Evolutionary conservation across 2,113 vertebrate species (phyloP).

Genomic region (human): DNA sequence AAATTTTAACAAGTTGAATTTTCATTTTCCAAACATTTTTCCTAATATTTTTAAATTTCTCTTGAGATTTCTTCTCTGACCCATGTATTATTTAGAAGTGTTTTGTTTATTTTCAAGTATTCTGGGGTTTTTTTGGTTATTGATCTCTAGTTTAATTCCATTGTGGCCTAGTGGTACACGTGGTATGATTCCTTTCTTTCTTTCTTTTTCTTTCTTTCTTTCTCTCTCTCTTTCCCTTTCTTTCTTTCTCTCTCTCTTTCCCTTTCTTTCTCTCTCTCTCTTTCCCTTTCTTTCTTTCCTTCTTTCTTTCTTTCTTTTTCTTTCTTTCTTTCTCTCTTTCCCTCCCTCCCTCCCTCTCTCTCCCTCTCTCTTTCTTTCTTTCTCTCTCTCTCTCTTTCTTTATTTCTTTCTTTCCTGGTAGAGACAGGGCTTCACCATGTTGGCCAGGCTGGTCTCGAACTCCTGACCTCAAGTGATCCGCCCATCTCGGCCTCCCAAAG

Average conservation of each 20-base stretch:
- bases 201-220: neutral
- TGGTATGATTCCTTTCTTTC: neutral
- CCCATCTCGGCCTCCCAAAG: no score
- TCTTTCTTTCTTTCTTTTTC: no score
- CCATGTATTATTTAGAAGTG: neutral
- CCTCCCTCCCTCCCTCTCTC: no score
- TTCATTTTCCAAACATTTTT: neutral
- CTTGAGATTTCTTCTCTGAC: neutral
- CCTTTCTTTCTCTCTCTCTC: no score
- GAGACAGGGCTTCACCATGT: no score
- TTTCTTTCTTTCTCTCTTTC: no score
- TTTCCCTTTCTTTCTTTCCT: accelerated
- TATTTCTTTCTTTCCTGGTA: no score
- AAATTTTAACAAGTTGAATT: neutral
- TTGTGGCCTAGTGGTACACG: neutral
- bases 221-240: accelerated
- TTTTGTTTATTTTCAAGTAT: neutral
- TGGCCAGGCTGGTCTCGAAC: no score
- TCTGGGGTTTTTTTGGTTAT: neutral
- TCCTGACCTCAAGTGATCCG: no score
- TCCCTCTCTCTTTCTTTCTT: no score
- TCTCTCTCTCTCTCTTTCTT: no score
- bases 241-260: no score
- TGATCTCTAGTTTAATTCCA: neutral
- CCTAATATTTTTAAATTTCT: neutral